These are phyloP conservation scores for Hipposideros larvatus DNA, from an alignment of 2,797 vertebrate genomes.

Conservation along the genomic window DNA sequence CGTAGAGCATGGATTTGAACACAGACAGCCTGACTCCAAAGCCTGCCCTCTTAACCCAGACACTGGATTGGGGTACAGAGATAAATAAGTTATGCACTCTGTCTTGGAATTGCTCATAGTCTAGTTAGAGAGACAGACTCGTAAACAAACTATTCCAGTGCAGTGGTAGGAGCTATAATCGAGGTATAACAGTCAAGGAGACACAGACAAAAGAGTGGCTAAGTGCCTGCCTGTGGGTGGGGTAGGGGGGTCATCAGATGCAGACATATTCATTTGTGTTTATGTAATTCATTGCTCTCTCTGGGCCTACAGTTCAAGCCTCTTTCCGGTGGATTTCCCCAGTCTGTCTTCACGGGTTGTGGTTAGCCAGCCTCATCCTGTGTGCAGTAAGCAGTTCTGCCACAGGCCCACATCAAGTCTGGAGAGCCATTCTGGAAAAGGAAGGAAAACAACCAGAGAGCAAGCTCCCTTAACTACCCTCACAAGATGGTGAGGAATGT, in stretches of 20 bases:
- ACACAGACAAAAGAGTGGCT: constrained; percentile 60
- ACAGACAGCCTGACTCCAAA: constrained; percentile 62
- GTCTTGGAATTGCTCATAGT: constrained; percentile 70
- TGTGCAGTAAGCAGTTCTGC: not conserved
- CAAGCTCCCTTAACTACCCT: not conserved
- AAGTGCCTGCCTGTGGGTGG: constrained; percentile 27
- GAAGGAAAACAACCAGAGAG: not conserved
- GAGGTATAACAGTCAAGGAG: constrained; percentile 62
- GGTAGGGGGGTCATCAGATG: constrained; percentile 26
- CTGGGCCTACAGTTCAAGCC: constrained; percentile 39
- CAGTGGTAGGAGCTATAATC: constrained; percentile 48
- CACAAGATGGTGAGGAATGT: not conserved
- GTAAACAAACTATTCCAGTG: constrained; percentile 65
- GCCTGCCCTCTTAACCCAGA: constrained; percentile 62
- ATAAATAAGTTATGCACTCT: constrained; percentile 54
- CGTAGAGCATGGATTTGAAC: not conserved
- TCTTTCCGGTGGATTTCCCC: constrained; percentile 75
- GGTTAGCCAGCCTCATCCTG: constrained; percentile 60
- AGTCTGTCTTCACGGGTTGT: constrained; percentile 51
- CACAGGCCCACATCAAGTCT: not conserved
- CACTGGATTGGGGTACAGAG: constrained; percentile 14
- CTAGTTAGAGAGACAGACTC: constrained; percentile 62
- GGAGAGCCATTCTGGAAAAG: constrained; percentile 46
- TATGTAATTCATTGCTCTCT: constrained; percentile 61
- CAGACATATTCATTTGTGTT: constrained; percentile 62